phyloP scores from a whole-genome alignment of 2,888 invertebrate species.

The Terebella lapidaria region DNA sequence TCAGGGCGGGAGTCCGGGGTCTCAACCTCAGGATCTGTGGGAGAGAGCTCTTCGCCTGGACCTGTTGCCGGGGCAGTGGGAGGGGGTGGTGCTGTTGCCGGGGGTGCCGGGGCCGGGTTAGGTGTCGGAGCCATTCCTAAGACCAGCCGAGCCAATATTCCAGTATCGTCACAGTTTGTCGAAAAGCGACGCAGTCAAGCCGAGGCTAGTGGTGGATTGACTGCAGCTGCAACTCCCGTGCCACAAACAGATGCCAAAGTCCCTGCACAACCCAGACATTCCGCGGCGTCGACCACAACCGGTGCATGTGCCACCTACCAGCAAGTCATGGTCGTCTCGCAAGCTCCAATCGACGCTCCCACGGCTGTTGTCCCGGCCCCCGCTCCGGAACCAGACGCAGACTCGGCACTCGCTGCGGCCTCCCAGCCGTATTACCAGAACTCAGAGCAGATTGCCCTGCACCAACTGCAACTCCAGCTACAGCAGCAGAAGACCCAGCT shows the following conservation, averaged over 20 bases:
- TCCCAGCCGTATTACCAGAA: slow-evolving; percentile 4
- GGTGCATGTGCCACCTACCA: neutral
- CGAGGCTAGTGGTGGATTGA: neutral
- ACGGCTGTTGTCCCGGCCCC: neutral
- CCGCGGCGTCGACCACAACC: neutral
- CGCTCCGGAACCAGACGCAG: neutral
- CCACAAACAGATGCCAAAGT: neutral
- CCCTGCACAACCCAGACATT: neutral
- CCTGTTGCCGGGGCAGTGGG: neutral
- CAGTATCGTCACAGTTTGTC: slow-evolving; percentile 19
- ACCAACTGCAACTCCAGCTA: neutral
- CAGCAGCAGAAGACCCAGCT: neutral
- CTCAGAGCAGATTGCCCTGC: neutral
- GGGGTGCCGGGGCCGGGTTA: neutral
- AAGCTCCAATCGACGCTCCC: no score
- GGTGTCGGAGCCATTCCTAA: neutral
- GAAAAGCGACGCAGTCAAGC: slow-evolving; percentile 8
- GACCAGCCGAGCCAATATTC: slow-evolving; percentile 14
- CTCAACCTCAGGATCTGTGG: neutral
- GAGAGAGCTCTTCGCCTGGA: neutral
- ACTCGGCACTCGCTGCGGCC: neutral
- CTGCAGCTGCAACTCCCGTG: neutral
- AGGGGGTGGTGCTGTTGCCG: neutral
- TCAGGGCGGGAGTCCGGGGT: neutral
- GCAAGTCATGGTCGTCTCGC: no score